Conservation (phyloP, 2,888 invertebrate genomes). For the Spisula solida region DNA sequence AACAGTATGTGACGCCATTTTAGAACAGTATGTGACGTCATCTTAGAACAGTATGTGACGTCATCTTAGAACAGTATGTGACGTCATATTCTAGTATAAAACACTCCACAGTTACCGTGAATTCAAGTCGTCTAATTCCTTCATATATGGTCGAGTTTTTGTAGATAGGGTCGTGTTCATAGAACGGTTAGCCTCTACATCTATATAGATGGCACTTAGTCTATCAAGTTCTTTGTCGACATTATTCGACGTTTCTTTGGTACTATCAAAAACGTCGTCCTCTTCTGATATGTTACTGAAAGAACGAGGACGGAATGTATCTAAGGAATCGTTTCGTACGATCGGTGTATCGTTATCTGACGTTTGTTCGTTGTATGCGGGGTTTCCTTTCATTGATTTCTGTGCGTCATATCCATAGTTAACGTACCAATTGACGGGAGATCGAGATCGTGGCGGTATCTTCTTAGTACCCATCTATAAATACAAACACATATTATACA, state of each 20-base stretch:
- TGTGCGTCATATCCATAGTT: slow-evolving; percentile 48
- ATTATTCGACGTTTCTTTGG: background rate
- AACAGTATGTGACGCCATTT: background rate
- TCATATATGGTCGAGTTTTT: slow-evolving; percentile 21
- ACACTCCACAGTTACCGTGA: background rate
- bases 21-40: background rate
- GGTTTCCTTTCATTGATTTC: slow-evolving; percentile 40
- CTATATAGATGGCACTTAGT: slow-evolving; percentile 61
- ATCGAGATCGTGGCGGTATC: slow-evolving; percentile 25
- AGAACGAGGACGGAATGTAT: slow-evolving; percentile 13
- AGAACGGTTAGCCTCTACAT: slow-evolving; percentile 52
- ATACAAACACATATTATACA: background rate
- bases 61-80: background rate
- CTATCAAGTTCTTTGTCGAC: slow-evolving; percentile 40
- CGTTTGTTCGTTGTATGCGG: slow-evolving; percentile 39
- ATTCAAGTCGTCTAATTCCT: slow-evolving; percentile 37
- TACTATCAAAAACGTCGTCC: slow-evolving; percentile 20
- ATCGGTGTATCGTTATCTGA: slow-evolving; percentile 26
- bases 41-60: background rate
- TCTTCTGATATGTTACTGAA: slow-evolving; percentile 50
- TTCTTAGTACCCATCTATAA: slow-evolving; percentile 31
- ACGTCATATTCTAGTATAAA: background rate
- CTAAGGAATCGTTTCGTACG: background rate
- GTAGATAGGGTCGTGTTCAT: background rate
- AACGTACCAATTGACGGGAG: slow-evolving; percentile 49